phyloP scores from a whole-genome alignment of 2,888 invertebrate genomes.

The Noctua comes region DNA sequence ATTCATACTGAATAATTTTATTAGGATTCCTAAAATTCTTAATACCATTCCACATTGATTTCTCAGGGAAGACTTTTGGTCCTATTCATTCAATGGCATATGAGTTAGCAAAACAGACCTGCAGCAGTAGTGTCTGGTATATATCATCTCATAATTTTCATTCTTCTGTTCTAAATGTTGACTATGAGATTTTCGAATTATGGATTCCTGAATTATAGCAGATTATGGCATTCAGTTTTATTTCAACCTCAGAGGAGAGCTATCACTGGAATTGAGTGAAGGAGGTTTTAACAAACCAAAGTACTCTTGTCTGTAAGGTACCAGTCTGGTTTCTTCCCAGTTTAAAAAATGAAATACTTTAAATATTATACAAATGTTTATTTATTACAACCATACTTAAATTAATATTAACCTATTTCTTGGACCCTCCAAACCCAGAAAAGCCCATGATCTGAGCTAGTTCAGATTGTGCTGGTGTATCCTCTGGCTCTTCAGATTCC shows the following conservation, averaged over 20 bases:
- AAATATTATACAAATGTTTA: constrained; percentile 52
- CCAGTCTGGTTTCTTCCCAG: neutral
- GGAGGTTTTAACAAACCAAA: neutral
- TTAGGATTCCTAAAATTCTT: neutral
- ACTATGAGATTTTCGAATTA: neutral
- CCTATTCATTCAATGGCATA: neutral
- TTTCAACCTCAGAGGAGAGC: neutral
- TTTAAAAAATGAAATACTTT: constrained; percentile 1
- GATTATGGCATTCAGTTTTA: neutral
- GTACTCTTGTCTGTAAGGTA: neutral
- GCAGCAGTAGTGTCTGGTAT: neutral
- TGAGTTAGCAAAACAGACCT: neutral
- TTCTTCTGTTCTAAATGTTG: neutral
- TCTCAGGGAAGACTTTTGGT: neutral
- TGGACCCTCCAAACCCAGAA: constrained; percentile 96
- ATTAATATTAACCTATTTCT: constrained; percentile 90
- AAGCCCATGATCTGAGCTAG: constrained; percentile 98
- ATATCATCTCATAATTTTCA: neutral
- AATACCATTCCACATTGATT: neutral
- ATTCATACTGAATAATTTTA: no score
- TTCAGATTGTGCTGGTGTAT: constrained; percentile 91
- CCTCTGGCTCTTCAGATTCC: constrained; percentile 87
- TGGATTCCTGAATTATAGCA: neutral
- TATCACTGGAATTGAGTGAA: neutral
- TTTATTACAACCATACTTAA: constrained; percentile 32